Conservation (phyloP, 2,797 vertebrate genomes). For the Distichodus sexfasciatus region DNA sequence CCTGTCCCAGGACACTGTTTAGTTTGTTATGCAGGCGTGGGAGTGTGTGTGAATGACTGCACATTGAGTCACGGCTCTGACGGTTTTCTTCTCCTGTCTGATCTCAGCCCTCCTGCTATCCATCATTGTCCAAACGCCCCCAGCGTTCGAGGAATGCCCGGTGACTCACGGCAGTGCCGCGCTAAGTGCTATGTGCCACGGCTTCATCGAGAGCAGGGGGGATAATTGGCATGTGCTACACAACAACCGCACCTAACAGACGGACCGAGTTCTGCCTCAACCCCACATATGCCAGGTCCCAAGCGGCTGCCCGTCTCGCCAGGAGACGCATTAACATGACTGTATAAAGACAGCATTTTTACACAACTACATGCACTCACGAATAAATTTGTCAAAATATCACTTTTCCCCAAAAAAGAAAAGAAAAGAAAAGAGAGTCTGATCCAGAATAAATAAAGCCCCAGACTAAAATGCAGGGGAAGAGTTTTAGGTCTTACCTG, state of each 20-base stretch:
- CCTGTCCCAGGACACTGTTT: neutral
- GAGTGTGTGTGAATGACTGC: neutral
- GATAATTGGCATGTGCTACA: constrained; percentile 3
- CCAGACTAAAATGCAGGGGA: neutral
- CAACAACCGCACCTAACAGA: neutral
- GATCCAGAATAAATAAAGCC: neutral
- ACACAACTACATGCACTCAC: neutral
- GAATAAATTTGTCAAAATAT: neutral
- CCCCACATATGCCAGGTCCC: neutral
- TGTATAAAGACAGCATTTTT: neutral
- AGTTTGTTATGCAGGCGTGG: neutral
- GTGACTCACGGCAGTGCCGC: neutral
- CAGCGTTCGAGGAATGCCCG: constrained; percentile 2
- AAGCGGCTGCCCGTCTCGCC: neutral
- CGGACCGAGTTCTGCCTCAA: neutral
- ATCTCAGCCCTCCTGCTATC: constrained; percentile 9
- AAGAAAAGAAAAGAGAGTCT: neutral
- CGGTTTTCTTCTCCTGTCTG: neutral
- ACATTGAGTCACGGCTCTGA: constrained; percentile 3
- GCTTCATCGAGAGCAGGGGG: neutral
- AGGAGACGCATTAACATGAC: neutral
- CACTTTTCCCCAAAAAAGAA: neutral
- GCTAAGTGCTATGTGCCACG: constrained; percentile 5
- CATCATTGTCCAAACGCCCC: constrained; percentile 13
- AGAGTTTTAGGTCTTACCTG: constrained; percentile 63